Evolutionary conservation across 37 sponge, comb jelly and placozoan genomes (phyloP).

Genomic region (Cliona cf. orientalis): DNA sequence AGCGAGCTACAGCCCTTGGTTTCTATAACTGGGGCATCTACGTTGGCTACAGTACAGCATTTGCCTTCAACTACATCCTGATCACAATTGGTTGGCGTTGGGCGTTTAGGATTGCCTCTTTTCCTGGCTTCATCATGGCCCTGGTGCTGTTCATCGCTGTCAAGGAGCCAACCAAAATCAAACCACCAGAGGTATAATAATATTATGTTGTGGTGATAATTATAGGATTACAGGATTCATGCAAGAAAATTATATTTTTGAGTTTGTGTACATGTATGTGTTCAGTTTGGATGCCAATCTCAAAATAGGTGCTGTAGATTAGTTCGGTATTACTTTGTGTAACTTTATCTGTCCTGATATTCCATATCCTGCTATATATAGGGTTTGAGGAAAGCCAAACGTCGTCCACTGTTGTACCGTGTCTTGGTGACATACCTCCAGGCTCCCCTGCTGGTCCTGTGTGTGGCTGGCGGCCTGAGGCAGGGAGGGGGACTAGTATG

Average conservation of each 20-base stretch:
- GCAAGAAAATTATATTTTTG: too few species aligned
- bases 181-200: too few species aligned
- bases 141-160: slow-evolving; percentile 60
- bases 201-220: too few species aligned
- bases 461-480: slow-evolving; percentile 75
- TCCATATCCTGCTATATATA: too few species aligned
- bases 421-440: slow-evolving; percentile 22
- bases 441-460: slow-evolving; percentile 62
- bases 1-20: slow-evolving; percentile 74
- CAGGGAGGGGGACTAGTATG: slow-evolving; percentile 80
- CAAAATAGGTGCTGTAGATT: too few species aligned
- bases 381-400: too few species aligned
- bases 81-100: slow-evolving; percentile 63
- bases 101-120: slow-evolving; percentile 60
- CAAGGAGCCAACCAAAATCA: too few species aligned
- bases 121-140: slow-evolving; percentile 61
- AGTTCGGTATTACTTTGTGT: too few species aligned
- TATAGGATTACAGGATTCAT: too few species aligned
- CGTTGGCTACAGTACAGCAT: slow-evolving; percentile 77
- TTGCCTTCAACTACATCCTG: slow-evolving; percentile 63
- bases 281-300: too few species aligned
- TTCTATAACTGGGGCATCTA: slow-evolving; percentile 82
- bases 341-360: too few species aligned
- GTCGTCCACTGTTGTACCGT: background rate
- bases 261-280: too few species aligned